Percentiles rank a stretch among this genome's conserved stretches.
Conservation (phyloP, 2,113 vertebrate species). For the Potamarius usumacintae region DNA sequence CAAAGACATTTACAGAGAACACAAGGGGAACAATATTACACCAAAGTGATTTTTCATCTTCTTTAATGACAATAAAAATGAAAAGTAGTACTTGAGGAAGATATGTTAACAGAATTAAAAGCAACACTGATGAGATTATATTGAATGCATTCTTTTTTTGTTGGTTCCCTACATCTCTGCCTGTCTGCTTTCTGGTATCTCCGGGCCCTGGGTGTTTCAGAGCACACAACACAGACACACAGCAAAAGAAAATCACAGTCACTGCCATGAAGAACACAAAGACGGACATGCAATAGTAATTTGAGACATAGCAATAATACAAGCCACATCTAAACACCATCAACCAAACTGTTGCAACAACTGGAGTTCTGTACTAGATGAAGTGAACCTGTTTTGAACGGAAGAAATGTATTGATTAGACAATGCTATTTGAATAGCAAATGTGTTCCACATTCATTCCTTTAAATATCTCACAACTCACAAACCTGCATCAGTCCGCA, state of each 20-base stretch:
- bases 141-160: conserved; percentile 24
- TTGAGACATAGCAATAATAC: not conserved
- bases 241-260: conserved; percentile 9
- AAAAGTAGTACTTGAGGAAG: not conserved
- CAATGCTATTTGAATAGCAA: conserved; percentile 15
- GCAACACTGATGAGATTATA: not conserved
- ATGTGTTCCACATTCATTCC: not conserved
- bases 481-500: not conserved
- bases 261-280: conserved; percentile 4
- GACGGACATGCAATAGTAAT: not conserved
- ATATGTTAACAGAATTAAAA: not conserved
- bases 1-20: not conserved
- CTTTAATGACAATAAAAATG: not conserved
- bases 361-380: not conserved
- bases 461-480: not conserved
- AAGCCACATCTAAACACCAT: not conserved
- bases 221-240: conserved; percentile 6
- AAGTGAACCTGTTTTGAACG: not conserved
- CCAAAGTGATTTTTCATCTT: not conserved
- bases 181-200: not conserved
- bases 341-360: not conserved
- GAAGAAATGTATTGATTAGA: not conserved
- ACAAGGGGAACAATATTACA: conserved; percentile 11
- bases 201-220: conserved; percentile 1
- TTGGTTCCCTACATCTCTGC: not conserved